These are phyloP conservation scores for Panulirus ornatus DNA, from an alignment of 1,140 invertebrate species.

Conservation along the genomic window DNA sequence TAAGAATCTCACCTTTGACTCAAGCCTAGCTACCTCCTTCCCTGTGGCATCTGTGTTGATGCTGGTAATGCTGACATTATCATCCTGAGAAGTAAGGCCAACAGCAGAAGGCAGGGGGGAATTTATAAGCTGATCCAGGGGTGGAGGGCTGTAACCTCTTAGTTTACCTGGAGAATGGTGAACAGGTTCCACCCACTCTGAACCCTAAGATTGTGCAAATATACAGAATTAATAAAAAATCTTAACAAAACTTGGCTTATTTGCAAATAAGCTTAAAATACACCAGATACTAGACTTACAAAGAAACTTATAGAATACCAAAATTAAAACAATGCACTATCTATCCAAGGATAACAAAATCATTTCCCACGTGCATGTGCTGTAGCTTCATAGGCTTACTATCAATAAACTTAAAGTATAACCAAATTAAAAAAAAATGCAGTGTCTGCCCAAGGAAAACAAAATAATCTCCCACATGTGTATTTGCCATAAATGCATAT, in stretches of 20 bases:
- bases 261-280: neutral
- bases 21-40: slow-evolving; percentile 71
- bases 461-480: no score
- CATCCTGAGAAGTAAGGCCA: slow-evolving; percentile 48
- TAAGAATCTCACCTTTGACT: slow-evolving; percentile 54
- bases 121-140: slow-evolving; percentile 75
- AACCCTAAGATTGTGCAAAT: slow-evolving; percentile 55
- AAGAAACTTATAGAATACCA: neutral
- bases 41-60: slow-evolving; percentile 62
- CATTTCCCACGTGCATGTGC: no score
- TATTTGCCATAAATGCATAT: no score
- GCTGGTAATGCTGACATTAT: slow-evolving; percentile 68
- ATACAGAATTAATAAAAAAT: neutral
- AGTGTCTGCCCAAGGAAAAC: no score
- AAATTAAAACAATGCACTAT: neutral
- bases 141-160: slow-evolving; percentile 64
- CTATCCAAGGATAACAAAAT: neutral
- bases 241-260: neutral
- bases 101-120: slow-evolving; percentile 49
- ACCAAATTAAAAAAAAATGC: neutral
- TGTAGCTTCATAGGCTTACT: no score
- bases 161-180: slow-evolving; percentile 46
- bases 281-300: neutral
- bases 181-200: slow-evolving; percentile 73
- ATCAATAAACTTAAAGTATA: neutral